These are phyloP conservation scores for Fopius arisanus DNA, from an alignment of 1,140 invertebrate genomes.

Conservation along the genomic window DNA sequence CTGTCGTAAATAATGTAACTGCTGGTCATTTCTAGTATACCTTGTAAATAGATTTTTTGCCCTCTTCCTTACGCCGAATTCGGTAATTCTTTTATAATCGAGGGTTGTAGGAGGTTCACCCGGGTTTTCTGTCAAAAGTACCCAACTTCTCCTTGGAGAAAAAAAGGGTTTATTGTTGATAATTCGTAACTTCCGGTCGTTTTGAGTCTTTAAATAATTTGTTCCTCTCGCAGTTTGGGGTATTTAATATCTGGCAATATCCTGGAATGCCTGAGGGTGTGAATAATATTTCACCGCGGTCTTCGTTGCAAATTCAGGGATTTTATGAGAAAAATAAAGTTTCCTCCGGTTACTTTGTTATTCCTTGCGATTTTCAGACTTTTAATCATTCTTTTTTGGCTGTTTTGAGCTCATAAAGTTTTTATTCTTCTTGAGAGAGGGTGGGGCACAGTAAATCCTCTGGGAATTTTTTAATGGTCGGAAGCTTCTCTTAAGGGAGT, in stretches of 20 bases:
- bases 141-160: not conserved
- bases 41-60: not conserved
- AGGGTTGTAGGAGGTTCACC: not conserved
- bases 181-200: not conserved
- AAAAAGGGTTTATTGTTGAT: not conserved
- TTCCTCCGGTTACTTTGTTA: too few relatives aligned
- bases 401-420: too few relatives aligned
- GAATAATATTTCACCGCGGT: too few relatives aligned
- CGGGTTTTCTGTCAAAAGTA: not conserved
- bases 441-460: too few relatives aligned
- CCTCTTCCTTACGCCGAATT: not conserved
- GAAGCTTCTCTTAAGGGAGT: too few relatives aligned
- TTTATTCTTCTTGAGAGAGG: too few relatives aligned
- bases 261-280: not conserved
- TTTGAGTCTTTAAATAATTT: not conserved
- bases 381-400: too few relatives aligned
- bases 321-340: too few relatives aligned
- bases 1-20: not conserved
- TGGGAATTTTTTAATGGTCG: too few relatives aligned
- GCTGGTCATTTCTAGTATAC: not conserved
- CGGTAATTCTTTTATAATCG: not conserved
- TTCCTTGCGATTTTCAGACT: too few relatives aligned
- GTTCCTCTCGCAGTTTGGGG: not conserved
- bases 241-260: not conserved
- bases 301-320: too few relatives aligned